Evolutionary conservation across 2,113 vertebrate species (phyloP).

Genomic region (Gymnocephalus cernua): DNA sequence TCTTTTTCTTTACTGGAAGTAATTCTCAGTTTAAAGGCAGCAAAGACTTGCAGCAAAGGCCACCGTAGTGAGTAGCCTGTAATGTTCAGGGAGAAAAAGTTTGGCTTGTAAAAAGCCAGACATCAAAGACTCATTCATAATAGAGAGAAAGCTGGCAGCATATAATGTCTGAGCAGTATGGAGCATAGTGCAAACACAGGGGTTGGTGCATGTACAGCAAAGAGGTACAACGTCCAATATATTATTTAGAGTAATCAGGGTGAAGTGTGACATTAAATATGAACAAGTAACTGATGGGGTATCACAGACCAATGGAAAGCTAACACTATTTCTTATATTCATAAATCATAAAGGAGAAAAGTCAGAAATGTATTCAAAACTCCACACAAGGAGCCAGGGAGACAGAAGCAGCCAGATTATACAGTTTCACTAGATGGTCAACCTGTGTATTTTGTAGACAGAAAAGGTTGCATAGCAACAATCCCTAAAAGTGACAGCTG

Average conservation of each 20-base stretch:
- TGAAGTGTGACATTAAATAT: slow-evolving; percentile 2
- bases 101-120: not conserved
- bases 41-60: too few species aligned
- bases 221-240: not conserved
- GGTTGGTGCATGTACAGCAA: not conserved
- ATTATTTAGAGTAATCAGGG: slow-evolving; percentile 14
- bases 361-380: not conserved
- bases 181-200: not conserved
- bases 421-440: not conserved
- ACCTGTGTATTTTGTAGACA: not conserved
- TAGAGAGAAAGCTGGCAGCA: not conserved
- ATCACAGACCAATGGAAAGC: not conserved
- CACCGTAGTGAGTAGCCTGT: not conserved
- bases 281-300: not conserved
- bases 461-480: too few species aligned
- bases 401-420: not conserved
- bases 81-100: not conserved
- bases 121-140: not conserved
- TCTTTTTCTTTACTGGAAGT: not conserved
- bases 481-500: too few species aligned
- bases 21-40: not conserved
- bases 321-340: not conserved
- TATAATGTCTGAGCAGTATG: not conserved
- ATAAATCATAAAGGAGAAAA: not conserved
- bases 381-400: not conserved